Conservation (phyloP, 2,797 vertebrate genomes). For the Protosalanx chinensis region DNA sequence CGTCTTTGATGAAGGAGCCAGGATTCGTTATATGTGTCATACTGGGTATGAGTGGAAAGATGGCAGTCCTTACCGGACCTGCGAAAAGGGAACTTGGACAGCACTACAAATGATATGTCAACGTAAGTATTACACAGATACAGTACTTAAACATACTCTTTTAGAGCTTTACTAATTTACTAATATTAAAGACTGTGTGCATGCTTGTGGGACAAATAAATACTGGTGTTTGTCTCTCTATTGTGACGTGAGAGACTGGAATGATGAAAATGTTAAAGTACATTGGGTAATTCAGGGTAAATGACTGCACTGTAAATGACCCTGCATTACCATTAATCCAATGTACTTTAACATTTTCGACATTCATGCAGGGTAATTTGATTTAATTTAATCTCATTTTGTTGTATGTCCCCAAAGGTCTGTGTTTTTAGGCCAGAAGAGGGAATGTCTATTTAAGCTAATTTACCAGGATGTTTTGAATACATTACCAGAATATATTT, state of each 20-base stretch:
- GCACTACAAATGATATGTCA: conserved; percentile 17
- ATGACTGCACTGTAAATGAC: background rate
- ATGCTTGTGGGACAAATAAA: too few species aligned
- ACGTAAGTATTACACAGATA: conserved; percentile 17
- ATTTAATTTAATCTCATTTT: background rate
- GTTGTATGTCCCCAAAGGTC: background rate
- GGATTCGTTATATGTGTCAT: conserved; percentile 9
- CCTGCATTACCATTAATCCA: too few species aligned
- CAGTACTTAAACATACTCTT: too few species aligned
- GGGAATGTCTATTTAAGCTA: background rate
- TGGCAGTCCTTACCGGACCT: background rate
- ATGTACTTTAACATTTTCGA: too few species aligned
- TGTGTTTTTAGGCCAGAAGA: background rate
- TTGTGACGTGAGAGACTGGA: background rate
- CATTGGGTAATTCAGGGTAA: background rate
- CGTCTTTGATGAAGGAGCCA: background rate
- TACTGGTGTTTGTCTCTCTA: too few species aligned
- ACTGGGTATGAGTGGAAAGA: background rate
- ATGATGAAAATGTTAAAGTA: too few species aligned
- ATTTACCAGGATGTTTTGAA: background rate
- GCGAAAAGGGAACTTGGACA: conserved; percentile 11
- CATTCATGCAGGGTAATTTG: too few species aligned
- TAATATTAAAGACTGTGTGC: too few species aligned
- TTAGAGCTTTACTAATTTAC: too few species aligned
- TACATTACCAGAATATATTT: background rate